phyloP scores from a whole-genome alignment of 1,140 invertebrate species.

The Drosophila lacteicornis region DNA sequence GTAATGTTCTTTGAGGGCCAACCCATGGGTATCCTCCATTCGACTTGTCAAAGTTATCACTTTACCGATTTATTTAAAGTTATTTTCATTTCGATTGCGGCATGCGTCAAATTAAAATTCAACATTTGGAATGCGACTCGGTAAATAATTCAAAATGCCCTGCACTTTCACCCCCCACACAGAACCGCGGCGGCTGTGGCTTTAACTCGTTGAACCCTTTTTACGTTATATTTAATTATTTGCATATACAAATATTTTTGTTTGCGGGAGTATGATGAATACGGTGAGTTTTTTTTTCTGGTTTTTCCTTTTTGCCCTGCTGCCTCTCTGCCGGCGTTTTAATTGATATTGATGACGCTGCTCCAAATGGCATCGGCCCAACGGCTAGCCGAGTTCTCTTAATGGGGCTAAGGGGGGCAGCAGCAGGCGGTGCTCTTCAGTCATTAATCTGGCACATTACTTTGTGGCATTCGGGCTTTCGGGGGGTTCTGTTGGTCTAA shows the following conservation, averaged over 20 bases:
- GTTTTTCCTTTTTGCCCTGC: constrained; percentile 16
- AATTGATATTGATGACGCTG: constrained; percentile 77
- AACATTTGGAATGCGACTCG: constrained; percentile 32
- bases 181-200: neutral
- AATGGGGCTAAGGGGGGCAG: constrained; percentile 5
- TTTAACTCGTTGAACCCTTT: constrained; percentile 38
- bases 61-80: constrained; percentile 31
- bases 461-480: constrained; percentile 25
- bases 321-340: constrained; percentile 52
- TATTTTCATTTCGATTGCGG: constrained; percentile 41
- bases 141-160: constrained; percentile 43
- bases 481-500: constrained; percentile 9
- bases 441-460: constrained; percentile 65
- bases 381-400: constrained; percentile 7
- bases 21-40: constrained; percentile 1
- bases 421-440: constrained; percentile 32
- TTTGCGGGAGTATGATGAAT: constrained; percentile 55
- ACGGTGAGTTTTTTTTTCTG: constrained; percentile 41
- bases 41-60: neutral
- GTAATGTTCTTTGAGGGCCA: neutral
- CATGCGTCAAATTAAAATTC: constrained; percentile 57
- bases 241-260: constrained; percentile 53
- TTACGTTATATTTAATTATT: constrained; percentile 53
- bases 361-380: constrained; percentile 32
- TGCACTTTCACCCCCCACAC: constrained; percentile 4